phyloP scores from a whole-genome alignment of 2,797 vertebrate species.

The Mionectes olivaceus region DNA sequence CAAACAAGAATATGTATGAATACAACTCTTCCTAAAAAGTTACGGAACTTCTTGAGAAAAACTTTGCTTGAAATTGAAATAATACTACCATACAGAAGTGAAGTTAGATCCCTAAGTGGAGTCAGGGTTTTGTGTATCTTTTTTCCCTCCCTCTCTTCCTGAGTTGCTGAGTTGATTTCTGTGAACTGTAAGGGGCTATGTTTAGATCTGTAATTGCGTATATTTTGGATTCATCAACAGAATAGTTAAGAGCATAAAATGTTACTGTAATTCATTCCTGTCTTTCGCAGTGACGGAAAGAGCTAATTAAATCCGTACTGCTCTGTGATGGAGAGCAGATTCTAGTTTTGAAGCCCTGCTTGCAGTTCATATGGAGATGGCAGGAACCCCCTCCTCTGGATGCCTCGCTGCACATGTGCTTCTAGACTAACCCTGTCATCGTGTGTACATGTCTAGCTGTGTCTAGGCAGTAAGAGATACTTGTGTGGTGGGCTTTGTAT shows the following conservation, averaged over 20 bases:
- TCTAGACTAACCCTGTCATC: neutral
- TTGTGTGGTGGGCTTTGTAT: neutral
- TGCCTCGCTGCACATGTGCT: neutral
- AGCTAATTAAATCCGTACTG: neutral
- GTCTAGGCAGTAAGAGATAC: neutral
- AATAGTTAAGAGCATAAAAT: neutral
- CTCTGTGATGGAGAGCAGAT: neutral
- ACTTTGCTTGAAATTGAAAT: neutral
- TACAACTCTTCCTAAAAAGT: neutral
- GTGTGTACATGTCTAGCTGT: neutral
- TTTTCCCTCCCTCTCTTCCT: neutral
- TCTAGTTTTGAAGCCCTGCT: neutral
- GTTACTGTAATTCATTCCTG: conserved; percentile 7
- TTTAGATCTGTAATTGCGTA: conserved; percentile 38
- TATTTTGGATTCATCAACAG: conserved; percentile 20
- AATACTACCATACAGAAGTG: neutral
- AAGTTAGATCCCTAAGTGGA: neutral
- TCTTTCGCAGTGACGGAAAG: conserved; percentile 1
- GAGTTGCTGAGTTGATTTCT: neutral
- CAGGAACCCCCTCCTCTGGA: neutral
- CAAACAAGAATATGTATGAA: neutral
- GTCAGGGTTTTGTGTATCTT: neutral
- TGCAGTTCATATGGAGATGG: neutral
- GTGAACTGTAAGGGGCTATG: neutral
- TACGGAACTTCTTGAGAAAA: neutral